These are phyloP conservation scores for Latrodectus hesperus DNA, from an alignment of 2,888 invertebrate species.

Conservation along the genomic window DNA sequence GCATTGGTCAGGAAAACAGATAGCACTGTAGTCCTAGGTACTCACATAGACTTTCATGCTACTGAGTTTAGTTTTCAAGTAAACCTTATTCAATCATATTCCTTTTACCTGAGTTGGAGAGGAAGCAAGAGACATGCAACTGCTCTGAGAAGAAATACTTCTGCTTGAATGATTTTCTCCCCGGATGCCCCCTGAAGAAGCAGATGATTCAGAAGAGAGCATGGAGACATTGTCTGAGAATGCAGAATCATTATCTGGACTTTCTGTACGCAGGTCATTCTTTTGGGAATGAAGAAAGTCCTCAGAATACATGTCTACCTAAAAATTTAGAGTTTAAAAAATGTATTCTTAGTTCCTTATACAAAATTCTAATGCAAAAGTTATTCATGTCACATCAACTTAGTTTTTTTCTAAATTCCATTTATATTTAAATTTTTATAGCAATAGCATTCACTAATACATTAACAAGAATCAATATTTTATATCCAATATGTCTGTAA, in stretches of 20 bases:
- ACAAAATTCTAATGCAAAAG: not conserved
- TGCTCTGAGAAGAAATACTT: slow-evolving; percentile 71
- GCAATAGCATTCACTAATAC: no score
- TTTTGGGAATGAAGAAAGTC: slow-evolving; percentile 68
- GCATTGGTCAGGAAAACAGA: no score
- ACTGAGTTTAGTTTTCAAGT: no score
- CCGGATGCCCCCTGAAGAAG: slow-evolving; percentile 67
- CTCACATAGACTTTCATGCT: no score
- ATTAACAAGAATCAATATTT: no score
- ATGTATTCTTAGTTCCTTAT: not conserved
- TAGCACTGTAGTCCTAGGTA: no score
- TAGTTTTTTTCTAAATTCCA: no score
- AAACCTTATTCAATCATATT: no score
- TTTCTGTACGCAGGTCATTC: slow-evolving; percentile 82
- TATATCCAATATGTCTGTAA: no score
- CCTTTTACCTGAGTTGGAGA: slow-evolving; percentile 71
- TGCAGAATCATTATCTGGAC: slow-evolving; percentile 98
- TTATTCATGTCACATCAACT: no score
- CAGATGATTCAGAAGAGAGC: slow-evolving; percentile 91
- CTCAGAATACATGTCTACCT: slow-evolving; percentile 67
- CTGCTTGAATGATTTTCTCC: slow-evolving; percentile 63
- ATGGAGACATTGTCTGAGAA: slow-evolving; percentile 97
- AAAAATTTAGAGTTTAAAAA: not conserved
- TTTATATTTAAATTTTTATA: no score
- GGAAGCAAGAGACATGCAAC: slow-evolving; percentile 70